Base-by-base conservation (phyloP, 1,140 invertebrate species). In the Caenorhabditis tropicalis region DNA sequence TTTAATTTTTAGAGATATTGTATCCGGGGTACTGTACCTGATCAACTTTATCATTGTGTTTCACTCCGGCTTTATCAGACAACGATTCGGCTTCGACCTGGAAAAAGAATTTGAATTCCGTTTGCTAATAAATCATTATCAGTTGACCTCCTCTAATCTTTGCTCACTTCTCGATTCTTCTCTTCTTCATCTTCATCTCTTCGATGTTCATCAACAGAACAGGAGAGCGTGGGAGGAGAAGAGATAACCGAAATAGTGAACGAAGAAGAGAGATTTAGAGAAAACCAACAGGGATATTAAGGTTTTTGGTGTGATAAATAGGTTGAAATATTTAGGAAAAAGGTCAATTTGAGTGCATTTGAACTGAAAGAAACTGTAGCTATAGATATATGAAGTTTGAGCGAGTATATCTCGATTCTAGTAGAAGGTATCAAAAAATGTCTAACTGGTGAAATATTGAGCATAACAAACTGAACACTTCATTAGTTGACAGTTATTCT, bases 51-150 rank as follows among this genome's bases (percentile, higher is more conserved):
- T 86, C 82, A 43, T 70, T 65, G 39, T 58, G 36, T 16, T 56
- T 48, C 16, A 86, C 46, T 6, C 85, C 85, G n/a, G 85, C 85
- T 29, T 86, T 86, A 29, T 86, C 85, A 6, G 85, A 83, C 4
- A 86, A 74, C 12, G 82, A 84, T 33, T 86, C 85, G n/a, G 48
- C 33, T 85, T 86, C 85, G 21, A 86, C 85, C 85, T 86, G 70
- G 24, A 86, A 60, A 36, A 16, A 10, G n/a, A n/a, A n/a, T n/a
- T n/a, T n/a, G n/a, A n/a, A n/a, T n/a, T n/a, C n/a, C n/a, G n/a
- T n/a, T n/a, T n/a, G n/a, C n/a, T n/a, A n/a, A 58, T 29, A 9
- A 4, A 10, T 9, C 43, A 5, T 74, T 43, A 43, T 24, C n/a
- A 27, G 10, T 3, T 24, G n/a, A 12, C n/a, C 65, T n/a, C n/a